Conservation (phyloP, 2,797 vertebrate genomes). For the Diglossa cyanea region DNA sequence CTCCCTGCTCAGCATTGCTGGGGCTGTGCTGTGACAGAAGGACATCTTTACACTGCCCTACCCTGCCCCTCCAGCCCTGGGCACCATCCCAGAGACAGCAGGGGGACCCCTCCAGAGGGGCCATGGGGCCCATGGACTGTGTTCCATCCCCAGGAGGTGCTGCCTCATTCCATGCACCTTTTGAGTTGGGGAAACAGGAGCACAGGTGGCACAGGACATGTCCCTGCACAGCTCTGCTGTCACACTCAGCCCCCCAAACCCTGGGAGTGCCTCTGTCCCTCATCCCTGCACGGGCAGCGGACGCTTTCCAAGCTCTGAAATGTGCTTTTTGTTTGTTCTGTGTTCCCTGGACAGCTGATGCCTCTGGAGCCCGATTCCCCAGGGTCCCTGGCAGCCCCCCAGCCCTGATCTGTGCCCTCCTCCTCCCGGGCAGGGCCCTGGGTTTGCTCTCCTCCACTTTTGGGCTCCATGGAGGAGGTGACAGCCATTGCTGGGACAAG, state of each 20-base stretch:
- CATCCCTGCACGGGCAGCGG: background rate
- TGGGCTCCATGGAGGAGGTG: background rate
- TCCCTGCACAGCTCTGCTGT: background rate
- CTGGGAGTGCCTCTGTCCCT: background rate
- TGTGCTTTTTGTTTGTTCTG: background rate
- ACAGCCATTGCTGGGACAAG: background rate
- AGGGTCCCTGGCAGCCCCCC: background rate
- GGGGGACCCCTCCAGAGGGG: background rate
- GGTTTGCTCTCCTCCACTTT: background rate
- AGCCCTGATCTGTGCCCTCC: accelerated
- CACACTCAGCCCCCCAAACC: background rate
- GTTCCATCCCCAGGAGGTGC: background rate
- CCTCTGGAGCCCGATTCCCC: background rate
- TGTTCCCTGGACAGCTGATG: background rate
- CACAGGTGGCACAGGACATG: background rate
- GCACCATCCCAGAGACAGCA: background rate
- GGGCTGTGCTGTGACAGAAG: background rate
- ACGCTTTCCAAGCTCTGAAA: background rate
- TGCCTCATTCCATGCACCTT: background rate
- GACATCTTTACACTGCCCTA: accelerated
- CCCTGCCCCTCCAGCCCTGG: background rate
- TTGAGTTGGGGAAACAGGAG: background rate
- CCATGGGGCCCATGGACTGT: background rate
- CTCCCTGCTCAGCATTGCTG: background rate
- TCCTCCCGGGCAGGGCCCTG: accelerated